Conservation (phyloP, 2,797 vertebrate genomes). For the Clarias platycephalus region DNA sequence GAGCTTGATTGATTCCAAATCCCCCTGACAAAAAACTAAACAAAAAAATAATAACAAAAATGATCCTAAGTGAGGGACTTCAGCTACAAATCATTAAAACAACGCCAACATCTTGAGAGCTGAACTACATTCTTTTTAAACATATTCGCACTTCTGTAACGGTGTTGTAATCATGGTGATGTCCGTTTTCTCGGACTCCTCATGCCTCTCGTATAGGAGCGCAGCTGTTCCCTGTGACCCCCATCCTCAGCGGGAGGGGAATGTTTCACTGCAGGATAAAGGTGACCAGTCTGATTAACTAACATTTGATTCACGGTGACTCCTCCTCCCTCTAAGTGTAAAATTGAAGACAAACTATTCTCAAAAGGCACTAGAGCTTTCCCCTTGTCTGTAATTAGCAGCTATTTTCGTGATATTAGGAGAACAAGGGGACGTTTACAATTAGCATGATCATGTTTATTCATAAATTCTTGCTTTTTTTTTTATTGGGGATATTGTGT, state of each 20-base stretch:
- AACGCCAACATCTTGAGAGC: not conserved
- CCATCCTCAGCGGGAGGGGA: not conserved
- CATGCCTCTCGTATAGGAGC: not conserved
- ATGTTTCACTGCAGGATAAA: not conserved
- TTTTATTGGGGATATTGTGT: not conserved
- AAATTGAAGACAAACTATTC: not conserved
- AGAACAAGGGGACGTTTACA: not conserved
- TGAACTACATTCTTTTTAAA: not conserved
- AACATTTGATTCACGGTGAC: not conserved
- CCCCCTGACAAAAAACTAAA: too few species aligned
- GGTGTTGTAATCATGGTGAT: not conserved
- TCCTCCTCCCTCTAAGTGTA: not conserved
- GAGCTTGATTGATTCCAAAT: not conserved
- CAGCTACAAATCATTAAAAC: not conserved
- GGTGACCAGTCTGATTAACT: not conserved
- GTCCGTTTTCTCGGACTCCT: not conserved
- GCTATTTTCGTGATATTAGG: not conserved
- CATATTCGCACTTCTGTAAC: not conserved
- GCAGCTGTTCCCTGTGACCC: not conserved
- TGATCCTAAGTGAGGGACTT: not conserved
- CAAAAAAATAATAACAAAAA: not conserved
- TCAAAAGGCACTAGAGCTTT: not conserved
- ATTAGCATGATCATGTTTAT: conserved; percentile 9
- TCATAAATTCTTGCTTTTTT: not conserved
- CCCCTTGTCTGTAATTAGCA: not conserved